Base-by-base conservation (phyloP, 2,797 vertebrate species). In the Todus mexicanus region DNA sequence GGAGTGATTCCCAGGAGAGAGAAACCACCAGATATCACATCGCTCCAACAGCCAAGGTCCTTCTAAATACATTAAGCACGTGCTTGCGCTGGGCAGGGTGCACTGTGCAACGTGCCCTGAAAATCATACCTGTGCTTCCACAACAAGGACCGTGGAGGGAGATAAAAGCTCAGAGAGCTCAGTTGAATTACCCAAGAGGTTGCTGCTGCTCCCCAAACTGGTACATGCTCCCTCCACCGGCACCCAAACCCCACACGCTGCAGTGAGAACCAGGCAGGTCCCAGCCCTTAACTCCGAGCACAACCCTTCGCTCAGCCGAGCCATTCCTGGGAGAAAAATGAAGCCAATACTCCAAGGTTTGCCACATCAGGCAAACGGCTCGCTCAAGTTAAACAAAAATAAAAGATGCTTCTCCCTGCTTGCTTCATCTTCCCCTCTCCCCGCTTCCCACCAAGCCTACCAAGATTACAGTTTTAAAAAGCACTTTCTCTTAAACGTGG, bases 401-500 rank as follows among this genome's bases (percentile, higher is more conserved):
- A 85, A 80, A 73, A 51, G 84, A 27, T 35, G n/a, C 38, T 92
- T 75, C 70, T 89, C 60, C 60, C 21, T 1, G 40, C 47, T 74
- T 84, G 63, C 68, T 70, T 54, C 87, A 25, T 37, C 78, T 50
- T 71, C 78, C 47, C 53, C 29, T 56, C 73, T 70, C 53, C 60
- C 92, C 91, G 66, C 84, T 85, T 82, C 90, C 72, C 31, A 9
- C 16, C 71, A 92, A 89, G 76, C 63, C 57, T 7, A 83, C 82
- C 79, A 66, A 80, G 94, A 96, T 76, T 89, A 63, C 68, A 15
- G 88, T 73, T 93, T 71, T 93, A 61, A 90, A 94, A 95, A 84
- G 87, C 93, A 88, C 91, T 96, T 94, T 91, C 89, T 61, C 80
- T 57, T 71, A 79, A 87, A 70, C 83, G 95, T 94, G 94, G 95